Percentiles rank a stretch among this genome's conserved stretches.
phyloP scores from a whole-genome alignment of 2,797 vertebrate genomes.

The Hephaestus fuliginosus region DNA sequence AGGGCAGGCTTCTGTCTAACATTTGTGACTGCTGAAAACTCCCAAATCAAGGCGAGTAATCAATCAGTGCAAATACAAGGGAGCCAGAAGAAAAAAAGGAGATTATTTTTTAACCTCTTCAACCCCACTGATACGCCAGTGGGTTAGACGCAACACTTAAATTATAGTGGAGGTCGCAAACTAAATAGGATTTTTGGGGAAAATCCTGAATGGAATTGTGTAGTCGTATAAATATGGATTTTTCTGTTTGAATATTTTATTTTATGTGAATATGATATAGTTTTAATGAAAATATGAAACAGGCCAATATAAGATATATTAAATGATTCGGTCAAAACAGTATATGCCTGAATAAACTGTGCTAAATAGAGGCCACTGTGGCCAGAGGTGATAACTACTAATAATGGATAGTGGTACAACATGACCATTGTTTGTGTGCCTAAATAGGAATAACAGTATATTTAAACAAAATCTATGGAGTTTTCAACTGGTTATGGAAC shows the following conservation, averaged over 20 bases:
- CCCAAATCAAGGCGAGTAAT: slow-evolving; percentile 14
- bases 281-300: not conserved
- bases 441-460: not conserved
- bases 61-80: slow-evolving; percentile 8
- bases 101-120: not conserved
- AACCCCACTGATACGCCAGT: not conserved
- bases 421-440: not conserved
- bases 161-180: not conserved
- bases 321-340: not conserved
- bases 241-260: not conserved
- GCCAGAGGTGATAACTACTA: too few relatives aligned
- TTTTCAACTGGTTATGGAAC: too few relatives aligned
- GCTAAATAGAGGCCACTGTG: not conserved
- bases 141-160: not conserved
- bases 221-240: not conserved
- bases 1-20: slow-evolving; percentile 20
- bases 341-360: not conserved
- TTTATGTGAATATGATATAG: not conserved
- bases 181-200: not conserved
- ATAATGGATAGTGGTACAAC: not conserved
- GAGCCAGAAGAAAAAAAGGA: slow-evolving; percentile 9
- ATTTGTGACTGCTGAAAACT: slow-evolving; percentile 28
- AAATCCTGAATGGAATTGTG: not conserved
- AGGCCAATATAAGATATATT: too few relatives aligned
- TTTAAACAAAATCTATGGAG: too few relatives aligned